Evolutionary conservation across 2,888 invertebrate species (phyloP), one percentile per base, ranked within the genome.

Genomic region (Octonoba sinensis): DNA sequence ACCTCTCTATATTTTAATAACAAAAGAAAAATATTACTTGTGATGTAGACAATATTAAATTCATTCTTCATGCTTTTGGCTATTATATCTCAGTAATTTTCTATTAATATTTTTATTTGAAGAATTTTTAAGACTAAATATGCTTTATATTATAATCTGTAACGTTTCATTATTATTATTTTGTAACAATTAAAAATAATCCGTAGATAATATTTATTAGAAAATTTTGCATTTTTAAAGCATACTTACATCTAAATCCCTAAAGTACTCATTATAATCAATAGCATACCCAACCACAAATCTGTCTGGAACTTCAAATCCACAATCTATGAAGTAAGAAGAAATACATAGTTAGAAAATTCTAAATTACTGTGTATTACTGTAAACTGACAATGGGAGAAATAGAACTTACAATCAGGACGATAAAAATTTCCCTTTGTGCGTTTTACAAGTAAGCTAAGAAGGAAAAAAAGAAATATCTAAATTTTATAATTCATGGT

Each of bases 281-380:
- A 91, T 86, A 3, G 91, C 91, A 87, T 90, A 91, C 1, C 91
- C 91, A 69, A 91, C 91, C 18, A 90, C 88, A 87, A 91, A 91
- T 81, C 89, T 88, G 86, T 91, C 89, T 0, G 91, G 91, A 82
- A 91, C 89, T 84, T 90, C 90, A 88, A 91, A 91, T 16, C 91
- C 91, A 70, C 88, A 88, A 86, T 88, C 89, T 89, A 86, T 11
- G 86, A 87, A 8, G 11, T 11, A 36, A 36, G 36, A 11, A 8
- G 11, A 36, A 6, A 8, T 36, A 36, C 36, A 36, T 36, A 11
- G 36, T 59, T 59, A 20, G 16, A 11, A 12, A 1, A 22, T 20
- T 11, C 3, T 4, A 57, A 57, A 57, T 57, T 20, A 18, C n/a
- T n/a, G 54, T 54, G 8, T 4, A 20, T 54, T 12, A 54, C 8